Evolutionary conservation across 1,140 invertebrate species (phyloP).

Genomic region (Temnothorax curvispinosus): DNA sequence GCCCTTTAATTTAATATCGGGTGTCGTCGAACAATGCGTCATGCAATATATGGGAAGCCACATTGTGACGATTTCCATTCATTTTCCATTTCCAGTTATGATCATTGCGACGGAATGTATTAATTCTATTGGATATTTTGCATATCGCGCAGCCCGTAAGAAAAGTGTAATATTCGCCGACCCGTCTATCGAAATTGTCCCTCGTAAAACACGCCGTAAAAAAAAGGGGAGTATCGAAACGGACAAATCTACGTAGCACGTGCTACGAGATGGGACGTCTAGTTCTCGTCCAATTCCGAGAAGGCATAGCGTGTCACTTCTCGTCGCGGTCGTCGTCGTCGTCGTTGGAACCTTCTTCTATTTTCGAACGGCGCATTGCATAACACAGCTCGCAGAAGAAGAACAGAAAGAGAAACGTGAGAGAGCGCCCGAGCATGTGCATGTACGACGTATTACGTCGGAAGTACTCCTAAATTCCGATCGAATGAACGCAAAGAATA

Average conservation of each 20-base stretch:
- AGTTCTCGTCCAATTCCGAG: conserved; percentile 68
- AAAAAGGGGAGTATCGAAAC: conserved; percentile 16
- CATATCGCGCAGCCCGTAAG: neutral
- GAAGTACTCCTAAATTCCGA: conserved; percentile 25
- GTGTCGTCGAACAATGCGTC: conserved; percentile 57
- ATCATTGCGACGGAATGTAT: conserved; percentile 28
- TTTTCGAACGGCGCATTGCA: conserved; percentile 74
- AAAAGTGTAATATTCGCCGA: neutral
- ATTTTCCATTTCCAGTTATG: conserved; percentile 33
- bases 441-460: conserved; percentile 12
- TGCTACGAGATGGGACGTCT: conserved; percentile 45
- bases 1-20: conserved; percentile 65
- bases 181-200: neutral
- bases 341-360: conserved; percentile 73
- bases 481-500: conserved; percentile 8
- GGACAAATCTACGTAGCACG: conserved; percentile 52
- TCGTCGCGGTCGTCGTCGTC: conserved; percentile 57
- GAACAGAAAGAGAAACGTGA: conserved; percentile 58
- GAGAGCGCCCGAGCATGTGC: conserved; percentile 46
- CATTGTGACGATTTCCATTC: conserved; percentile 61
- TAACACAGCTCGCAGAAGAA: conserved; percentile 63
- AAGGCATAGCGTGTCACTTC: conserved; percentile 64
- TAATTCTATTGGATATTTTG: conserved; percentile 28
- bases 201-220: conserved; percentile 30
- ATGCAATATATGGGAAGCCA: conserved; percentile 54